Percentiles rank a stretch among this genome's conserved stretches.
phyloP scores from a whole-genome alignment of 1,140 invertebrate species.

The Apis cerana region DNA sequence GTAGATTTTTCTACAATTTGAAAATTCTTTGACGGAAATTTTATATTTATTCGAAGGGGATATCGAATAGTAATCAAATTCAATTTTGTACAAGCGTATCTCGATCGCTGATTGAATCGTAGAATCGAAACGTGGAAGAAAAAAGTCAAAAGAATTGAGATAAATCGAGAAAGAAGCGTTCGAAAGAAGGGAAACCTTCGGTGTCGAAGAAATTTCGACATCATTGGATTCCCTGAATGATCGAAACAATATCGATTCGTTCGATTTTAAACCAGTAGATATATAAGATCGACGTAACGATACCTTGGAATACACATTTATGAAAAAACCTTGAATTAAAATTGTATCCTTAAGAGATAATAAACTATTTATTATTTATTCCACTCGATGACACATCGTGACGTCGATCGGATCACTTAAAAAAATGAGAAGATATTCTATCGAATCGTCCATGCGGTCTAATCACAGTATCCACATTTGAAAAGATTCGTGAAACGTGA shows the following conservation, averaged over 20 bases:
- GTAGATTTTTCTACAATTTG: too few relatives aligned
- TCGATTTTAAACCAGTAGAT: not conserved
- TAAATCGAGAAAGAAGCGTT: not conserved
- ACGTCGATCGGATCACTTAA: not conserved
- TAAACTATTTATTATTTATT: too few relatives aligned
- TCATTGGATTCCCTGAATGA: not conserved
- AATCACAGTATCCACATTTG: not conserved
- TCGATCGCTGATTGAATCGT: constrained; percentile 5
- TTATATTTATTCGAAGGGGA: too few relatives aligned
- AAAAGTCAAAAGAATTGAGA: not conserved
- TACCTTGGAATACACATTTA: not conserved
- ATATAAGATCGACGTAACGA: constrained; percentile 5
- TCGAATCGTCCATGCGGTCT: not conserved
- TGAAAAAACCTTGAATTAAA: not conserved
- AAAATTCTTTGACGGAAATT: too few relatives aligned
- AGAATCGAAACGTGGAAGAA: not conserved
- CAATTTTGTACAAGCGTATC: not conserved
- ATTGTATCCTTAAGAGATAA: not conserved
- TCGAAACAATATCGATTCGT: not conserved
- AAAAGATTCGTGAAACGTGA: not conserved
- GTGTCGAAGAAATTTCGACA: not conserved
- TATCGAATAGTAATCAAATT: too few relatives aligned
- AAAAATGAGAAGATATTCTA: not conserved
- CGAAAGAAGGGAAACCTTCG: not conserved
- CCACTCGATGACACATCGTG: not conserved